These are phyloP conservation scores for Trachythela sp. DNA, from an alignment of 64 coral and sea anemone species.

Conservation along the genomic window DNA sequence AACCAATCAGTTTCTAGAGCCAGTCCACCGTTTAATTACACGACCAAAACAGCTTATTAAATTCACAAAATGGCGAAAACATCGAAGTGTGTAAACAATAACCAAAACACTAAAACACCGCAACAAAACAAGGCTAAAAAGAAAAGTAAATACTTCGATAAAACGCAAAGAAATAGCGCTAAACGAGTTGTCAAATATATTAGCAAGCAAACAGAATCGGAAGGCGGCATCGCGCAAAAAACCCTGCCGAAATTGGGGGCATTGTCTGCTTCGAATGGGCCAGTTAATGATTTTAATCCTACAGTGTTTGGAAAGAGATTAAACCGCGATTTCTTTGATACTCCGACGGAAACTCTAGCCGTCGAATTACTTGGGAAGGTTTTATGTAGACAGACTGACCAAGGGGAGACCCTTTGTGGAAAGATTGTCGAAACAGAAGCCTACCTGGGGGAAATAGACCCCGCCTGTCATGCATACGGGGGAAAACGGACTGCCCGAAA, in stretches of 20 bases:
- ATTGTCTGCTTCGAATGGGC: background rate
- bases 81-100: background rate
- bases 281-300: background rate
- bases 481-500: slow-evolving; percentile 66
- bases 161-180: background rate
- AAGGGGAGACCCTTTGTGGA: slow-evolving; percentile 61
- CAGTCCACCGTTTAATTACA: background rate
- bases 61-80: background rate
- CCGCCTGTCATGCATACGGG: slow-evolving; percentile 79
- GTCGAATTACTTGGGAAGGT: slow-evolving; percentile 74
- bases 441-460: slow-evolving; percentile 75
- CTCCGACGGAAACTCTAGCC: slow-evolving; percentile 57
- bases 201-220: background rate
- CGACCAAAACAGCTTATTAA: background rate
- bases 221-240: background rate
- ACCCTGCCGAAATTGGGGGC: background rate
- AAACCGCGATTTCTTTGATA: slow-evolving; percentile 60
- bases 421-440: slow-evolving; percentile 88
- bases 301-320: background rate
- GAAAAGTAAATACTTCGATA: background rate
- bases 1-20: background rate
- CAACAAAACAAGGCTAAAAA: background rate
- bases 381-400: slow-evolving; percentile 59
- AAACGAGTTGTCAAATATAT: background rate
- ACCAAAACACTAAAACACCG: background rate